Evolutionary conservation across 2,113 vertebrate species (phyloP).

Genomic region (Epinephelus moara): DNA sequence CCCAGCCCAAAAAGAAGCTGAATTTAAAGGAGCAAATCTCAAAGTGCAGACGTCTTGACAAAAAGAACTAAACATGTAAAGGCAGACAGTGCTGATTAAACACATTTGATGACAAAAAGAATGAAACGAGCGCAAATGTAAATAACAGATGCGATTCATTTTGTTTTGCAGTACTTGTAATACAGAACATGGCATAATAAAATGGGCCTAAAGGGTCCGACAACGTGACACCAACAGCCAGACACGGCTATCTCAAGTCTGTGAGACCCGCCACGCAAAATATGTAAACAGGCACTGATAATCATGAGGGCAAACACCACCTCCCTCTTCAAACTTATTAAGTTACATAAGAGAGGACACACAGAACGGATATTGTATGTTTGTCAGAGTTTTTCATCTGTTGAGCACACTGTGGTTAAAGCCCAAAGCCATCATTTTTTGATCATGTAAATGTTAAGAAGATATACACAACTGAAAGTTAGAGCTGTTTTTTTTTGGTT

Average conservation of each 20-base stretch:
- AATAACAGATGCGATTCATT: not conserved
- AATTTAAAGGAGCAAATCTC: not conserved
- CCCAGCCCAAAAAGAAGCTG: not conserved
- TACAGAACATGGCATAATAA: not conserved
- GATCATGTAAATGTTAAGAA: not conserved
- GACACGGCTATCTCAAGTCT: conserved; percentile 4
- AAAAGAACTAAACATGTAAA: too few relatives aligned
- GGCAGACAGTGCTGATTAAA: too few relatives aligned
- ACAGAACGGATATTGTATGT: not conserved
- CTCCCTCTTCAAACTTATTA: conserved; percentile 1
- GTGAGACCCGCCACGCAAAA: conserved; percentile 4
- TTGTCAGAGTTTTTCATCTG: not conserved
- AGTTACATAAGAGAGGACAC: conserved; percentile 15
- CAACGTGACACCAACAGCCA: not conserved
- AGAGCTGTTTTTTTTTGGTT: not conserved
- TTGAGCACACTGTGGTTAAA: not conserved
- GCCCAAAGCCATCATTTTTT: too few relatives aligned
- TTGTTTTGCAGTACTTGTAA: not conserved
- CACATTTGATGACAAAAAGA: not conserved
- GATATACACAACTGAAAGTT: not conserved
- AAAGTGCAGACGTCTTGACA: not conserved
- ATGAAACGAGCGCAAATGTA: not conserved
- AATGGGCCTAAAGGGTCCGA: not conserved
- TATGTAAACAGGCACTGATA: conserved; percentile 53
- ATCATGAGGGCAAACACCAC: conserved; percentile 39